phyloP scores from a whole-genome alignment of 2,888 invertebrate species.

The Phaedon cochleariae region DNA sequence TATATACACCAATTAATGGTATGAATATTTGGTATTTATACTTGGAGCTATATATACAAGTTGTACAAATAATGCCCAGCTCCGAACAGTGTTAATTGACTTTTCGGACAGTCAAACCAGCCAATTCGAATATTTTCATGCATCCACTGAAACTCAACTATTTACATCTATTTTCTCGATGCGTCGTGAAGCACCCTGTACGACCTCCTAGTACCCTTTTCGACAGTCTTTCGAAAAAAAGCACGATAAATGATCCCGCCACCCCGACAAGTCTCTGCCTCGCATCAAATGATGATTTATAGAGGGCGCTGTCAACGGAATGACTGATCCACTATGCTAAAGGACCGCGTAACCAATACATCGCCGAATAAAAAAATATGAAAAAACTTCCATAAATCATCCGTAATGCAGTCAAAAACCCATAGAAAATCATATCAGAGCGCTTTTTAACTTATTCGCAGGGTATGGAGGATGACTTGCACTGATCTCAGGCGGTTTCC shows the following conservation, averaged over 20 bases:
- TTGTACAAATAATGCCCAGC: no score
- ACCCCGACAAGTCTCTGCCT: conserved; percentile 47
- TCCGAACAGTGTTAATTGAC: no score
- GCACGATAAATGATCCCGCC: conserved; percentile 56
- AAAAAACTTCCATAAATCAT: conserved; percentile 58
- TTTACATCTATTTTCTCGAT: no score
- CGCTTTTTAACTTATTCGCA: conserved; percentile 56
- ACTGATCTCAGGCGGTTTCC: conserved; percentile 33
- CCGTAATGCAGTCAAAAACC: conserved; percentile 60
- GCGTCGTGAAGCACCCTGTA: no score
- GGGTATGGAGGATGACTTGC: conserved; percentile 49
- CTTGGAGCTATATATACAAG: no score
- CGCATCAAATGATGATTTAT: conserved; percentile 62
- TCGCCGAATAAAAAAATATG: conserved; percentile 55
- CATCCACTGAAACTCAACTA: no score
- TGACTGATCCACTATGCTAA: conserved; percentile 61
- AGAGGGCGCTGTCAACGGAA: conserved; percentile 53
- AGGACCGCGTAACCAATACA: conserved; percentile 54
- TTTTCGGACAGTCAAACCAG: no score
- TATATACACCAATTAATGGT: no score
- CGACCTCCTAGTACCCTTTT: not conserved
- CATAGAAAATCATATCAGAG: conserved; percentile 55
- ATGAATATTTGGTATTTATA: no score
- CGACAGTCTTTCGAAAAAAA: conserved; percentile 36
- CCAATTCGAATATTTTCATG: no score